Percentiles rank a stretch among this genome's conserved stretches.
These are phyloP conservation scores for Apamea epomidion DNA, from an alignment of 2,888 invertebrate species.

Conservation along the genomic window DNA sequence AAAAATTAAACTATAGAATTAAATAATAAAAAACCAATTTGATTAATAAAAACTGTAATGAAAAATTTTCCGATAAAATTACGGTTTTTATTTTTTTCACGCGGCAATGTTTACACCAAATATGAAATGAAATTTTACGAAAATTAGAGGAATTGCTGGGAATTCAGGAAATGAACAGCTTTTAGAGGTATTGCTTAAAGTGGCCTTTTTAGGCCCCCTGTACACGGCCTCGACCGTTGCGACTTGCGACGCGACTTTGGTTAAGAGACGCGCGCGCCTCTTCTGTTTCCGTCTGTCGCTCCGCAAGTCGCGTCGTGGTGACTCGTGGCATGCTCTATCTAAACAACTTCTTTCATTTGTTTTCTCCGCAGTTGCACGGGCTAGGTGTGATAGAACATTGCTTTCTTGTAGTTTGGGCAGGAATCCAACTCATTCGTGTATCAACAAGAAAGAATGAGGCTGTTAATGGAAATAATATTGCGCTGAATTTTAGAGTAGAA, in stretches of 20 bases:
- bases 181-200: too few relatives aligned
- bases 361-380: neutral
- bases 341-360: neutral
- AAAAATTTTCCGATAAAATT: too few relatives aligned
- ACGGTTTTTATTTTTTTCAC: too few relatives aligned
- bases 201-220: too few relatives aligned
- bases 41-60: too few relatives aligned
- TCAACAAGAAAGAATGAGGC: neutral
- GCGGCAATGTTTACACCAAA: too few relatives aligned
- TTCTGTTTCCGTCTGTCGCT: neutral
- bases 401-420: slow-evolving; percentile 53
- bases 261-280: neutral
- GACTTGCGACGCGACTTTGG: neutral
- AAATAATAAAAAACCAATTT: too few relatives aligned
- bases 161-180: too few relatives aligned
- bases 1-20: too few relatives aligned
- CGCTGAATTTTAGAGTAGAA: neutral
- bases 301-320: neutral
- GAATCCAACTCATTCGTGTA: slow-evolving; percentile 44
- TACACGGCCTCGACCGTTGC: neutral
- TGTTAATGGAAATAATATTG: neutral
- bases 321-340: neutral
- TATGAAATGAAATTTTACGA: too few relatives aligned
- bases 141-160: too few relatives aligned
- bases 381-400: slow-evolving; percentile 16